phyloP scores from a whole-genome alignment of 2,113 vertebrate genomes.

The Etheostoma spectabile region DNA sequence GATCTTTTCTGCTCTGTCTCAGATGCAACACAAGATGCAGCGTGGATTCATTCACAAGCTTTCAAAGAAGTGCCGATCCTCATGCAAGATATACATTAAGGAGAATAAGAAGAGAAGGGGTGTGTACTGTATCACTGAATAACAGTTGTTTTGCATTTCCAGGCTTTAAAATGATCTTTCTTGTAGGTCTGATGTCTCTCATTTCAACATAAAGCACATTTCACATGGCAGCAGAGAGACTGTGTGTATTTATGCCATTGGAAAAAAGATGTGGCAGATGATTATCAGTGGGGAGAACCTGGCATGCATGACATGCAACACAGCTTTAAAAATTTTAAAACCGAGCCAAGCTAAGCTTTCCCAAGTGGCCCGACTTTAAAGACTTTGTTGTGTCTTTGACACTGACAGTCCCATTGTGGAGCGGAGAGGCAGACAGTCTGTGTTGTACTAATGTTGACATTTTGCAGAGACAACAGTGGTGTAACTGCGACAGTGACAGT shows the following conservation, averaged over 20 bases:
- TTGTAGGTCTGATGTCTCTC: background rate
- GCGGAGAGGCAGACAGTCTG: conserved; percentile 66
- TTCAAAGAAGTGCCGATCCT: conserved; percentile 20
- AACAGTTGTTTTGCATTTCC: conserved; percentile 28
- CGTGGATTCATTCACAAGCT: background rate
- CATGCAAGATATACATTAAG: background rate
- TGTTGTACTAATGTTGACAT: conserved; percentile 66
- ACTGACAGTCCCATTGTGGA: conserved; percentile 58
- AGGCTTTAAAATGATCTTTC: conserved; percentile 20
- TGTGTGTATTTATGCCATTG: background rate
- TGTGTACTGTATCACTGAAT: conserved; percentile 6
- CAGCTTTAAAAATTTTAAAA: conserved; percentile 35
- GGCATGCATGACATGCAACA: too few species aligned
- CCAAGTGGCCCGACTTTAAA: conserved; percentile 61
- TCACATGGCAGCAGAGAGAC: conserved; percentile 4
- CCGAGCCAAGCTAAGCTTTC: conserved; percentile 56
- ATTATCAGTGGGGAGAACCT: background rate
- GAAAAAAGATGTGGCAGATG: background rate
- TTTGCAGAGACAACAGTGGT: conserved; percentile 65
- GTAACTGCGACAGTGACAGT: conserved; percentile 23
- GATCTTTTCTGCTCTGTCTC: background rate
- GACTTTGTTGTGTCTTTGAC: conserved; percentile 43
- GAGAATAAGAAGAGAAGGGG: conserved; percentile 3
- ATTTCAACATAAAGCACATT: conserved; percentile 14
- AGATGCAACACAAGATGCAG: conserved; percentile 14